Evolutionary conservation across 2,113 vertebrate species (phyloP), one percentile per base, ranked within the genome.

Genomic region (Hirundichthys speculiger): DNA sequence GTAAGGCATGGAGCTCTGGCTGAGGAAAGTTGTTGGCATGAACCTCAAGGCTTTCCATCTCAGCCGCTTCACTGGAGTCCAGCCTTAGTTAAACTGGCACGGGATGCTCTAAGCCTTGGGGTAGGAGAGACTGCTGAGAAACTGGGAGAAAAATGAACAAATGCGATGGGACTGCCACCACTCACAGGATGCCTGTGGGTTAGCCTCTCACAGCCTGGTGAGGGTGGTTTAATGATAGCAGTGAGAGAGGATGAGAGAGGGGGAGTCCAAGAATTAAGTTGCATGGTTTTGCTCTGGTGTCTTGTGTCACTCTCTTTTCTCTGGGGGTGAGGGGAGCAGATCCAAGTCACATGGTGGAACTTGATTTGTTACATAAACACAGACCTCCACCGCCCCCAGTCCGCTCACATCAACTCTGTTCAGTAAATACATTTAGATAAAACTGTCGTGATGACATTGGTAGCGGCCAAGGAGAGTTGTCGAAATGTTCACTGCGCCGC

Each of bases 141-240:
- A 88, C 73, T 64, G 69, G 63, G 65, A 86, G 75, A 68, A 83
- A 88, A 71, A 79, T 89, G 81, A 90, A 79, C 83, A 92, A 92
- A 92, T 90, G 89, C 86, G 83, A 91, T 78, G 55, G 82, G 91
- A 93, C 92, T 90, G 86, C 80, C 81, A 89, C 80, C 76, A 89
- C 89, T 90, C 73, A 77, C 71, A 91, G 88, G 84, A 77, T 80
- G 88, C 87, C 91, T 84, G 59, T 80, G 54, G 85, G 83, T 86
- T 53, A 80, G 12, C 73, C 82, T 56, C 48, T 53, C 56, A 48
- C 64, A 40, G 79, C 55, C 75, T 66, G 69, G 60, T 57, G 40
- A 76, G 69, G 83, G 54, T 71, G 75, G 61, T 81, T 84, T 84
- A 85, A 87, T 87, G 86, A 86, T 83, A 69, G 79, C 55, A 51